Conservation (phyloP, 30 jellyfish, hydroid and myxozoan genomes). For the Aurelia sp. region DNA sequence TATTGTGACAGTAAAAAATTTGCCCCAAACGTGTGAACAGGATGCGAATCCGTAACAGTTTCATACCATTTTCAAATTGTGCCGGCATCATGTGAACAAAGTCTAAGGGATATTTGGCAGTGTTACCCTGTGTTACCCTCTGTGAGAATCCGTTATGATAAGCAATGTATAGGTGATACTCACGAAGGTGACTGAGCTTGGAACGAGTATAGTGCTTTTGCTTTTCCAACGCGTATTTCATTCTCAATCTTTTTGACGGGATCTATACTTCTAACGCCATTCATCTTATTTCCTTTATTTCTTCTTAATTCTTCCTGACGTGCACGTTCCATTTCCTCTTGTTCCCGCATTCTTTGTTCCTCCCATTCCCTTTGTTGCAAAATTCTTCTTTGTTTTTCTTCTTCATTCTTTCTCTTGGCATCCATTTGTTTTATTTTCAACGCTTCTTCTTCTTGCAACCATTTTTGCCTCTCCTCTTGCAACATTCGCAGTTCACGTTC, state of each 20-base stretch:
- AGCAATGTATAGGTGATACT: neutral
- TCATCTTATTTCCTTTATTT: slow-evolving; percentile 22
- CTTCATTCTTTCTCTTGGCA: slow-evolving; percentile 41
- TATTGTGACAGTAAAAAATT: too few species aligned
- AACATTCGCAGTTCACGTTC: slow-evolving; percentile 80
- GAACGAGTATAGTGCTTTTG: slow-evolving; percentile 8
- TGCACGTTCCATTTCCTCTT: slow-evolving; percentile 19
- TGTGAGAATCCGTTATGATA: neutral
- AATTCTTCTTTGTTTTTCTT: slow-evolving; percentile 33
- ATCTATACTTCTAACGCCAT: neutral
- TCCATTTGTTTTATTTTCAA: slow-evolving; percentile 15
- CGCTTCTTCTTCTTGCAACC: slow-evolving; percentile 64
- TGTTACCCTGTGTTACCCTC: too few species aligned
- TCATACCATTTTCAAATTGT: too few species aligned
- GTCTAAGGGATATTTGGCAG: too few species aligned
- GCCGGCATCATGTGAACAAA: too few species aligned
- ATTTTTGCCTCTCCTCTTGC: slow-evolving; percentile 64
- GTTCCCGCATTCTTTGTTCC: slow-evolving; percentile 7
- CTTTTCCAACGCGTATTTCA: slow-evolving; percentile 6
- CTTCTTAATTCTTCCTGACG: slow-evolving; percentile 17
- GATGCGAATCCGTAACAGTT: too few species aligned
- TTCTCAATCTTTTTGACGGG: slow-evolving; percentile 2
- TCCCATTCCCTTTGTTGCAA: slow-evolving; percentile 32
- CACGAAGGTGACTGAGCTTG: slow-evolving; percentile 22
- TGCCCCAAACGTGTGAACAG: too few species aligned